Percentiles rank a stretch among this genome's conserved stretches.
phyloP scores from a whole-genome alignment of 2,888 invertebrate genomes.

The Carabus problematicus region DNA sequence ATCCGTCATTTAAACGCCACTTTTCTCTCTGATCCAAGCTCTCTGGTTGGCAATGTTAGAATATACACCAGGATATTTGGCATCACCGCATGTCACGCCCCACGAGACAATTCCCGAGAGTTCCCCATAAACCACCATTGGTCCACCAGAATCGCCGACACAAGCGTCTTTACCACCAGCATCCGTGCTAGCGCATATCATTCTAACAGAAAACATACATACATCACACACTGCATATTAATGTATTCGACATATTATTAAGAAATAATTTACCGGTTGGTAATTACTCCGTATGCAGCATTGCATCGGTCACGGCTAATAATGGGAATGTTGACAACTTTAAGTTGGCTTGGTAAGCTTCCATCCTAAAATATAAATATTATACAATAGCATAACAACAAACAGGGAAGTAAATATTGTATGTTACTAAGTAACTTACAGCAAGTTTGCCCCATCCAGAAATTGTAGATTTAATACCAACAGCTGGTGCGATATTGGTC shows the following conservation, averaged over 20 bases:
- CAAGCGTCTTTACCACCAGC: constrained; percentile 42
- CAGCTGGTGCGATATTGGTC: too few species aligned
- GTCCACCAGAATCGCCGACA: constrained; percentile 37
- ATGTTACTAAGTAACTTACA: too few species aligned
- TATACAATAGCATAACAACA: too few species aligned
- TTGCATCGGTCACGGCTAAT: constrained; percentile 14
- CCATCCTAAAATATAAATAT: constrained; percentile 15
- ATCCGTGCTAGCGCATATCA: constrained; percentile 35
- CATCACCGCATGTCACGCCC: constrained; percentile 17
- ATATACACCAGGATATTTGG: constrained; percentile 21
- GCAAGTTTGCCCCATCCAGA: too few species aligned
- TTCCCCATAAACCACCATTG: constrained; percentile 8
- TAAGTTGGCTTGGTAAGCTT: neutral
- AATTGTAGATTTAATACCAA: too few species aligned
- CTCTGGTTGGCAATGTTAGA: constrained; percentile 23
- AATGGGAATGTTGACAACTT: constrained; percentile 23
- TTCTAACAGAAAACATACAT: constrained; percentile 13
- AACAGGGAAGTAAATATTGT: too few species aligned
- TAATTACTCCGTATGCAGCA: constrained; percentile 16
- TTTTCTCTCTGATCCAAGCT: constrained; percentile 19
- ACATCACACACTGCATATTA: too few species aligned
- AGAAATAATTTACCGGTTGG: neutral
- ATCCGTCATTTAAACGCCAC: constrained; percentile 4
- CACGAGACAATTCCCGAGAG: constrained; percentile 29
- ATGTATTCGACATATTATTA: neutral